Conservation (phyloP, 2,797 vertebrate species). For the Rhodeus uyekii region DNA sequence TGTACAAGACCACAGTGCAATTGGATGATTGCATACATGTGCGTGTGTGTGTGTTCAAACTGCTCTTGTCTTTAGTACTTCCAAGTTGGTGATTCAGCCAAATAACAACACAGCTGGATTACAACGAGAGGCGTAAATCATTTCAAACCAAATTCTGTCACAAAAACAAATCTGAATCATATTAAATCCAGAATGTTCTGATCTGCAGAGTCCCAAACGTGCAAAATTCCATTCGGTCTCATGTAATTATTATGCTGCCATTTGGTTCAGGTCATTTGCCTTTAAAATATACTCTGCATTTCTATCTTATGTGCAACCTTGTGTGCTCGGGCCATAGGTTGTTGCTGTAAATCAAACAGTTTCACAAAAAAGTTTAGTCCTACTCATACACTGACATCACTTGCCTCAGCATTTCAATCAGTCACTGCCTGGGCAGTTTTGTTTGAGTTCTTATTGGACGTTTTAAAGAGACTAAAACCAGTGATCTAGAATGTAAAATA, state of each 20-base stretch:
- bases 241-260: neutral
- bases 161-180: constrained; percentile 33
- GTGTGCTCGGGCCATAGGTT: neutral
- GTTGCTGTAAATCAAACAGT: neutral
- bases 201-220: constrained; percentile 9
- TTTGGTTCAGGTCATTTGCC: neutral
- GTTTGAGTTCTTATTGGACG: neutral
- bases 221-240: neutral
- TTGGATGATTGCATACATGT: constrained; percentile 46
- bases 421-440: neutral
- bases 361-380: neutral
- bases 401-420: neutral
- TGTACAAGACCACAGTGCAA: constrained; percentile 13
- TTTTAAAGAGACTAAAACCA: neutral
- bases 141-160: constrained; percentile 14
- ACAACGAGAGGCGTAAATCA: constrained; percentile 30
- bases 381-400: neutral
- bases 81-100: constrained; percentile 36
- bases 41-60: constrained; percentile 56
- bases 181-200: constrained; percentile 36
- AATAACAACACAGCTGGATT: constrained; percentile 46
- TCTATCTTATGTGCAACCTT: neutral
- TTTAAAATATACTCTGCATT: neutral
- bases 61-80: constrained; percentile 15
- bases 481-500: neutral